Base-by-base conservation (phyloP, 2,888 invertebrate species). In the Trichogramma evanescens region DNA sequence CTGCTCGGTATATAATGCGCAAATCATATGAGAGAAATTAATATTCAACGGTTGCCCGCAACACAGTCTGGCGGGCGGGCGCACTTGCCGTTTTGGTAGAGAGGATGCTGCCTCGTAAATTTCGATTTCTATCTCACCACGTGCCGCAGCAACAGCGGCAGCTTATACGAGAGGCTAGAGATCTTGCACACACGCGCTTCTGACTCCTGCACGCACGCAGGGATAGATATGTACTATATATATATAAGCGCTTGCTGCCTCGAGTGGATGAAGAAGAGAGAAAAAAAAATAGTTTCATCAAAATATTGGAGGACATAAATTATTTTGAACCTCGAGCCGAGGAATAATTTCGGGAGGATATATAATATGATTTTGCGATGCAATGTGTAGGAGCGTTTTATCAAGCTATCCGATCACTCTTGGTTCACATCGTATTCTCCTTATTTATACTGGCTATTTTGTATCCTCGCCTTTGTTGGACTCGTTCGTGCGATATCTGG, bases 221-320 rank as follows among this genome's bases (percentile, higher is more conserved):
- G 48, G 7, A 48, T 13, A 48, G 10, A 13, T 48, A 9, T 6
- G 5, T 7, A 6, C 26, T 48, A 10, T 48, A 13, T 13, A 13
- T 13, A 13, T 13, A 13, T 48, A 13, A 10, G 10, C 48, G 48
- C 13, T 5, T 6, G 48, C 5, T 10, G 13, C 10, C 5, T 48
- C 48, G 48, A 13, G 5, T 48, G 48, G 10, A 10, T 6, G 48
- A 10, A 26, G 26, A 26, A 26, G 26, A 26, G 26, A 26, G 13
- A 26, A 26, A 26, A 26, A 59, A 59, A 59, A 54, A 50, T 44
- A 45, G 45, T 58, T 55, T 53, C 60, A 56, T 63, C 56, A 61
- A 63, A 63, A 56, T 63, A 61, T 63, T 61, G 54, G 56, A 48
- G 44, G 49, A 39, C 26, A 59, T 63, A 59, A 63, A 61, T 56